phyloP scores from a whole-genome alignment of 2,113 vertebrate genomes.

The Sinosuthora webbiana region DNA sequence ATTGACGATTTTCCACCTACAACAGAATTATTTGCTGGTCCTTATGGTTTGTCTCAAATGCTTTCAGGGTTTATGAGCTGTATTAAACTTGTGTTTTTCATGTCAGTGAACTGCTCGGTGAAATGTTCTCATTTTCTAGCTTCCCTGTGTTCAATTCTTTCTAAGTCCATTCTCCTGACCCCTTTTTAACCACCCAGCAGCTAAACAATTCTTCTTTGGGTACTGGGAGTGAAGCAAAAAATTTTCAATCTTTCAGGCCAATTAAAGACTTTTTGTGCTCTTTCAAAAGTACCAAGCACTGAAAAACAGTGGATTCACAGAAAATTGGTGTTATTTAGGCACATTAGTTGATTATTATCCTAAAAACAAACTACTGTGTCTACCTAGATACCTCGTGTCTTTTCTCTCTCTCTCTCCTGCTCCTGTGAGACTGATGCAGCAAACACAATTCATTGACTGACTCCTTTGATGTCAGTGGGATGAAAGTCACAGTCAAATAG shows the following conservation, averaged over 20 bases:
- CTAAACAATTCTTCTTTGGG: background rate
- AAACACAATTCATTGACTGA: background rate
- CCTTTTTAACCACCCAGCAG: background rate
- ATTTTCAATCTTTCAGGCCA: background rate
- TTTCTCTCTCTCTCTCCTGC: background rate
- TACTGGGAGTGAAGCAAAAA: background rate
- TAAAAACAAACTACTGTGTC: background rate
- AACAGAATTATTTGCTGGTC: background rate
- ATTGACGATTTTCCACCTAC: background rate
- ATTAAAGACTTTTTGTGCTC: background rate
- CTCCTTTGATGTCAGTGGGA: constrained; percentile 27
- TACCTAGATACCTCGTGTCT: background rate
- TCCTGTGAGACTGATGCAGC: background rate
- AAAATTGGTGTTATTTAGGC: background rate
- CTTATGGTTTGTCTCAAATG: background rate
- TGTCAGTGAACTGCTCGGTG: background rate
- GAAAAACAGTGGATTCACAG: background rate
- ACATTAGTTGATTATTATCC: background rate
- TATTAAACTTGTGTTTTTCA: background rate
- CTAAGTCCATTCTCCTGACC: rapidly evolving
- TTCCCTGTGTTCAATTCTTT: background rate
- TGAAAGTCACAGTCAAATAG: background rate
- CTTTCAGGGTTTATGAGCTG: background rate
- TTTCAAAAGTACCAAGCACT: background rate
- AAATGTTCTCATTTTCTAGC: background rate